Evolutionary conservation across 2,888 invertebrate species (phyloP).

Genomic region (Marronus borbonicus): DNA sequence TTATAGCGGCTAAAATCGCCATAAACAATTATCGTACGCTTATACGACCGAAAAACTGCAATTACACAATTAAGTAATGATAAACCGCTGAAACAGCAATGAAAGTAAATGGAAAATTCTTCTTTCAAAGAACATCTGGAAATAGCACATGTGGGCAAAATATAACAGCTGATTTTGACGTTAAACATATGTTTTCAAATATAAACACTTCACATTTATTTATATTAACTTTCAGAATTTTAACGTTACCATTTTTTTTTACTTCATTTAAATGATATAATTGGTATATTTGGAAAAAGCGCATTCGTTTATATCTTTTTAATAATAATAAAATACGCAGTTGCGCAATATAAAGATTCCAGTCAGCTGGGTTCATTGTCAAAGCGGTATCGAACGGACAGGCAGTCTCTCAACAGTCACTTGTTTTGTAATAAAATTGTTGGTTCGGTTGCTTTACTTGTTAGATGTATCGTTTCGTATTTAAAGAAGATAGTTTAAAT

Average conservation of each 20-base stretch:
- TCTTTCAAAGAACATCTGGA: neutral
- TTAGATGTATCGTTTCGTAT: neutral
- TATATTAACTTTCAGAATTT: constrained; percentile 5
- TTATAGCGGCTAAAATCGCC: no score
- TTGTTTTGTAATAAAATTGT: constrained; percentile 47
- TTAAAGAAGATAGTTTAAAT: constrained; percentile 1
- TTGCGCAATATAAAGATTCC: constrained; percentile 64
- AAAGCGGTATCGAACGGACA: constrained; percentile 66
- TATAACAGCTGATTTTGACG: constrained; percentile 61
- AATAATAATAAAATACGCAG: constrained; percentile 55
- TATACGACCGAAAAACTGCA: no score
- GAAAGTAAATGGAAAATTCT: neutral
- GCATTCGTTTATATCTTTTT: constrained; percentile 1
- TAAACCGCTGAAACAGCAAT: no score
- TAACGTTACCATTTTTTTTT: neutral
- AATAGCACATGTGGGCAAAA: constrained; percentile 46
- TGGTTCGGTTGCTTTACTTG: constrained; percentile 31
- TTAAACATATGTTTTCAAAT: constrained; percentile 58
- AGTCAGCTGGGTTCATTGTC: constrained; percentile 68
- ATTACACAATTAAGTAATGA: no score
- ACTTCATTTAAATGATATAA: neutral
- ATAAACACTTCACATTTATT: constrained; percentile 19
- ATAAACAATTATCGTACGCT: no score
- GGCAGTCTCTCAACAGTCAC: constrained; percentile 58
- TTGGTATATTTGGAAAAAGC: neutral